Percentiles rank a stretch among this genome's conserved stretches.
These are phyloP conservation scores for Dasyornis broadbenti DNA, from an alignment of 2,113 vertebrate genomes.

Conservation along the genomic window DNA sequence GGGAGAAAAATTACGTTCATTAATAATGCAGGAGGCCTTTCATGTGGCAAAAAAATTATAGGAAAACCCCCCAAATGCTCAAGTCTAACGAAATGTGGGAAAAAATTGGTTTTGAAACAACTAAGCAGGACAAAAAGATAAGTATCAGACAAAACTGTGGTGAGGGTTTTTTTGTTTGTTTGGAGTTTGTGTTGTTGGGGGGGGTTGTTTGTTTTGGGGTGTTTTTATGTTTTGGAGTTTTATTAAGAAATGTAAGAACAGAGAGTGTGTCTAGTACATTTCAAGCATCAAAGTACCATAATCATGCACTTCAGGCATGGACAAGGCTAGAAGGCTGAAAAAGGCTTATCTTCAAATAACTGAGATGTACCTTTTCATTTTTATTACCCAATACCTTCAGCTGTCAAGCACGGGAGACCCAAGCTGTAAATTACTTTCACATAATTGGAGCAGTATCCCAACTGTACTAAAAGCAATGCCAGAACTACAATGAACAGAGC, in stretches of 20 bases:
- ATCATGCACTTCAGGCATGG: neutral
- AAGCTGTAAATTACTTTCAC: neutral
- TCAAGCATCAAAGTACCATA: neutral
- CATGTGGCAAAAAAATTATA: neutral
- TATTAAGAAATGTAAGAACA: neutral
- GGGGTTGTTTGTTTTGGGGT: fast-evolving
- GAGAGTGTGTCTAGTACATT: neutral
- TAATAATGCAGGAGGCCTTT: neutral
- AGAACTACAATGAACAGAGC: neutral
- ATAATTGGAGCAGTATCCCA: neutral
- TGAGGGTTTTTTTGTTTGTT: fast-evolving
- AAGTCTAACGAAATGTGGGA: neutral
- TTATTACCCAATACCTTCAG: neutral
- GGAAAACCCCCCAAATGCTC: neutral
- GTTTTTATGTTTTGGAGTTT: neutral
- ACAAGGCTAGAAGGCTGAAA: neutral
- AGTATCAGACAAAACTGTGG: neutral
- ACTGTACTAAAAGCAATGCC: neutral
- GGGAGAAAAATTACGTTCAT: neutral
- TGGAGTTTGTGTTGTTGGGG: neutral
- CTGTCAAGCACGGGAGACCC: neutral
- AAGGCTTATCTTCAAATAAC: neutral
- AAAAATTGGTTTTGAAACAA: neutral
- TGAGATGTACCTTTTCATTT: neutral
- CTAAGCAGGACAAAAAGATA: neutral